Conservation (phyloP, 2,797 vertebrate species). For the Coccyzus lansbergi region DNA sequence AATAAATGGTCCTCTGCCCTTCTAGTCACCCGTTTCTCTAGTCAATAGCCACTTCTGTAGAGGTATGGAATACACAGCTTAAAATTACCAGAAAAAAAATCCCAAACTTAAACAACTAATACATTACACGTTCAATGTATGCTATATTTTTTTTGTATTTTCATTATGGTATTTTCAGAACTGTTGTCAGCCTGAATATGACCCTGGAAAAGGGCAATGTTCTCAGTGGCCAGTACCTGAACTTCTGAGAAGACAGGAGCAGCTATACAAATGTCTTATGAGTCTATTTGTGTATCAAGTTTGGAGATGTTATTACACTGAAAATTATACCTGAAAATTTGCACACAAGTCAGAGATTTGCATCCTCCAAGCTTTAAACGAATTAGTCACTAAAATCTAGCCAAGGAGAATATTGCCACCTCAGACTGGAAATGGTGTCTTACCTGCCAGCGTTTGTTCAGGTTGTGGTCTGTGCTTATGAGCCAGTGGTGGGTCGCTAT, state of each 20-base stretch:
- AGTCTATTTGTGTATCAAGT: not conserved
- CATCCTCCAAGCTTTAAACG: not conserved
- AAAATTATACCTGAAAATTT: not conserved
- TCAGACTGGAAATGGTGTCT: not conserved
- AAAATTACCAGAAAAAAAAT: not conserved
- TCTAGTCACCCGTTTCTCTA: not conserved
- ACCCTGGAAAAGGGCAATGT: not conserved
- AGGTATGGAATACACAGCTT: not conserved
- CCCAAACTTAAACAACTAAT: not conserved
- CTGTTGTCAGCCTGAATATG: not conserved
- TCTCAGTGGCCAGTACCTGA: not conserved
- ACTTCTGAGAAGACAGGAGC: not conserved
- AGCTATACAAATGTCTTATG: not conserved
- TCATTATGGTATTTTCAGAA: not conserved
- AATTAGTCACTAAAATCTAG: not conserved
- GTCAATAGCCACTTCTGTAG: not conserved
- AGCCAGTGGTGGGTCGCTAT: not conserved
- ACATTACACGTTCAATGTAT: not conserved
- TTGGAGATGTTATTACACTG: not conserved
- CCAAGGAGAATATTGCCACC: not conserved
- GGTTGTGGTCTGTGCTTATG: not conserved
- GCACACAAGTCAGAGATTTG: not conserved
- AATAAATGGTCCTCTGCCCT: not conserved
- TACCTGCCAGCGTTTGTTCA: slow-evolving; percentile 11
- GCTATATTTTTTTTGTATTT: not conserved